Evolutionary conservation across 37 sponge, comb jelly and placozoan species (phyloP), one percentile per base, ranked within the genome.

Genomic region (Agelas oroides): DNA sequence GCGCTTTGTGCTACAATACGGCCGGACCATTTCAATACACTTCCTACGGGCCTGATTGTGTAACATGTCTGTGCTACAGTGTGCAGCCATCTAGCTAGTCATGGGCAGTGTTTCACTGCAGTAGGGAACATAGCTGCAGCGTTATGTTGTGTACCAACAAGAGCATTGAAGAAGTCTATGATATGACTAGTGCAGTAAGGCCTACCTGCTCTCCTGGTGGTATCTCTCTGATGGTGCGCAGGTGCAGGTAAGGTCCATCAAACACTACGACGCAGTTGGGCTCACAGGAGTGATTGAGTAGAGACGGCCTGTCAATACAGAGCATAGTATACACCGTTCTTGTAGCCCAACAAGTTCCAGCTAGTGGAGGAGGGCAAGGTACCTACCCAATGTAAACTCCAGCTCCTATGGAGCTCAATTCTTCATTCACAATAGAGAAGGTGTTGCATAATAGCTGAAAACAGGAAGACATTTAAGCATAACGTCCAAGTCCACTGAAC

Each of bases 251-350:
- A 0, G 27, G 35, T 15, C 92, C 92, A 57, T 61, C 60, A 60
- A 85, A 94, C 32, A 81, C 54, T 15, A 76, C 86, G 18, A 79
- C 71, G 84, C 81, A 79, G 70, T 94, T 94, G 21, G 95, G 95
- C 0, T 56, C 62, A 81, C 95, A 94, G 36, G 86, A 87, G 59
- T 94, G 95, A 77, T 94, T 94, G 11, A 94, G 67, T 2, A 84
- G 58, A 0, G 92, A 84, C 0, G 80, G 75, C 53, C 88, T 78
- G 76, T 38, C 17, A 41, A 69, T 24, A 86, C 30, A 86, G 41
- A 23, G 23, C 57, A 14, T n/a, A 28, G 14, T 30, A 56, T 1
- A 67, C 5, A 34, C 68, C 5, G 62, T 25, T 23, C 2, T 12
- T 61, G 62, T 61, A 13, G 14, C 62, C 5, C 27, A 14, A 25